phyloP scores from a whole-genome alignment of 2,797 vertebrate genomes.

The Emys orbicularis region DNA sequence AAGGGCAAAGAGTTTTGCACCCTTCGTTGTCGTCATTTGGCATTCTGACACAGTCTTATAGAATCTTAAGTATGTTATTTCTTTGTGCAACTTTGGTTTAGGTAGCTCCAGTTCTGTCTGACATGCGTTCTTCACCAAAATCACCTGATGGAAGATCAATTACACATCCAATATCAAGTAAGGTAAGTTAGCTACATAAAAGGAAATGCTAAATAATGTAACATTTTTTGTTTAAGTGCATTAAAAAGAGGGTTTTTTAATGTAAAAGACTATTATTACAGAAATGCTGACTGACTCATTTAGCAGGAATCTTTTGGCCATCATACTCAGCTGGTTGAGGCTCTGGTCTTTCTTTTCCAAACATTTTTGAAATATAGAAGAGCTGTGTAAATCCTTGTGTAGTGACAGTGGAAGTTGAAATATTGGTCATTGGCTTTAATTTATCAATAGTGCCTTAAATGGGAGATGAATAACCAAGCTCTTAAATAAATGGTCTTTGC shows the following conservation, averaged over 20 bases:
- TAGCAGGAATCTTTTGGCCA: background rate
- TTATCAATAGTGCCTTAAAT: background rate
- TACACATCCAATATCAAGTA: conserved; percentile 58
- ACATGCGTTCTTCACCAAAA: conserved; percentile 63
- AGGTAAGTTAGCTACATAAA: conserved; percentile 70
- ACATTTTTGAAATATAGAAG: background rate
- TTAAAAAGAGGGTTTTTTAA: background rate
- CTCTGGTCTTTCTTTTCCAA: background rate
- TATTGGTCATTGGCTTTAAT: background rate
- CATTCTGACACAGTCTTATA: background rate
- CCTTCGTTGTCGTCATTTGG: background rate
- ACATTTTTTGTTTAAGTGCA: background rate
- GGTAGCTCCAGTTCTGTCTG: conserved; percentile 66
- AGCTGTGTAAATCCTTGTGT: background rate
- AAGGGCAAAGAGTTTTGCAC: background rate
- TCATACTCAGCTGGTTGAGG: background rate
- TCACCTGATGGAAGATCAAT: conserved; percentile 73
- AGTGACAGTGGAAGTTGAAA: background rate
- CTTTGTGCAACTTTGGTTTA: conserved; percentile 44
- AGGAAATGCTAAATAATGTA: background rate
- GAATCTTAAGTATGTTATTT: background rate
- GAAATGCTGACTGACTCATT: background rate
- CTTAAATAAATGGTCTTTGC: background rate
- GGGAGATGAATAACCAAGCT: background rate
- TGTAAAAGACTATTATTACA: background rate